Base-by-base conservation (phyloP, 2,888 invertebrate species). In the Drosophila mimetica region DNA sequence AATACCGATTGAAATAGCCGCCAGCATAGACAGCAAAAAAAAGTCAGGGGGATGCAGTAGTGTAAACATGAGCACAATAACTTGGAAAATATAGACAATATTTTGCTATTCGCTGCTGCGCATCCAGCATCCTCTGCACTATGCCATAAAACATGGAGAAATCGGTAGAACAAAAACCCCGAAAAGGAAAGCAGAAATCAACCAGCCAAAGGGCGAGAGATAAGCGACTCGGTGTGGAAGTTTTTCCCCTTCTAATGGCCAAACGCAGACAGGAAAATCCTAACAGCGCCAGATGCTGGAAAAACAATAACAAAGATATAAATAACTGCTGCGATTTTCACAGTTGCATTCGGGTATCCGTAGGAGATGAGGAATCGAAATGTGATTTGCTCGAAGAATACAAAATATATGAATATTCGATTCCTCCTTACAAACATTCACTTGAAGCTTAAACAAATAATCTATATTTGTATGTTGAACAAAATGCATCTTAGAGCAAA, bases 81-180 rank as follows among this genome's bases (percentile, higher is more conserved):
- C 73, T 71, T 77, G 66, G 54, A 76, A 84, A 81, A 81, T 75
- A 77, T 76, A 77, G 71, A 79, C 64, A 83, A 70, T 66, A 71
- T 67, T 37, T 20, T 69, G 7, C 14, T 53, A 20, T 69, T 52
- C 32, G 13, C 34, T 28, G 39, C 30, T 69, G 71, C 71, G 71
- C 71, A 69, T 44, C 34, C 55, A 32, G 28, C 51, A 25, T 42
- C 25, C 50, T 9, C 9, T 34, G 16, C 6, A 11, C 9, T 9
- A 7, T 41, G 66, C 51, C 60, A 53, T 60, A 60, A 70, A 69
- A 52, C 71, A 60, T 42, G 4, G 32, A 28, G n/a, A 48, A 71
- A 60, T 60, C 52, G 48, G 41, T 44, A 25, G 44, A 60, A 69
- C 20, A 63, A 64, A 64, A 63, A 36, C 5, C 8, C 22, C 30